Evolutionary conservation across 2,797 vertebrate genomes (phyloP), one percentile per base, ranked within the genome.

Genomic region (Lepus oiostolus): DNA sequence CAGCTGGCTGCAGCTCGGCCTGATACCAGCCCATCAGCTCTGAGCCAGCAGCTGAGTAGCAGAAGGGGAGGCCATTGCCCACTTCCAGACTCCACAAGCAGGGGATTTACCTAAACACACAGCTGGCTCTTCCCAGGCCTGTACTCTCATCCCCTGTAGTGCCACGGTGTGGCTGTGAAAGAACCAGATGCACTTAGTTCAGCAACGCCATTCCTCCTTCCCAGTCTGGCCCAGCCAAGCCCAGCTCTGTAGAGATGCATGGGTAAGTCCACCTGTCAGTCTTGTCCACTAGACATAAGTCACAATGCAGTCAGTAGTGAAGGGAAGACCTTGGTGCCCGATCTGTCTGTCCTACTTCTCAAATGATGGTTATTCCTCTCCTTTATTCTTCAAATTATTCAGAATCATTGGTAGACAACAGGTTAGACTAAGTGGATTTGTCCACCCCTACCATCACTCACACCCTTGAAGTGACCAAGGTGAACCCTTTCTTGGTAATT

Each of bases 361-460:
- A 76, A 93, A 65, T 32, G 42, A 76, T 42, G 74, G 11, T 85
- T 75, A 52, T 67, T 90, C 5, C 38, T 84, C 47, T 85, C 63
- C 26, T 75, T 91, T 42, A 65, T 90, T 76, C 47, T 83, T 90
- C 35, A 77, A 62, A 76, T 82, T 35, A 68, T 70, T 71, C 65
- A 70, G 28, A 88, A 62, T 75, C 30, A 22, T 62, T 87, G 30
- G 12, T 60, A 7, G 67, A 17, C 22, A 95, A 76, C 0, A n/a
- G 21, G 30, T 76, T 74, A 71, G 24, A 67, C 58, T 42, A 83
- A 19, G 32, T 38, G 32, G 5, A 58, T 74, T 68, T 92, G 85
- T 47, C 58, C 14, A 79, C 52, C 6, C 35, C 32, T 76, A 60
- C 19, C 38, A 62, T 60, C 16, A 62, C 19, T 74, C 32, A 75